A percentile compares a stretch with the other conserved stretches of the same genome.
Conservation (phyloP, 2,797 vertebrate species). For the Peromyscus melanophrys region DNA sequence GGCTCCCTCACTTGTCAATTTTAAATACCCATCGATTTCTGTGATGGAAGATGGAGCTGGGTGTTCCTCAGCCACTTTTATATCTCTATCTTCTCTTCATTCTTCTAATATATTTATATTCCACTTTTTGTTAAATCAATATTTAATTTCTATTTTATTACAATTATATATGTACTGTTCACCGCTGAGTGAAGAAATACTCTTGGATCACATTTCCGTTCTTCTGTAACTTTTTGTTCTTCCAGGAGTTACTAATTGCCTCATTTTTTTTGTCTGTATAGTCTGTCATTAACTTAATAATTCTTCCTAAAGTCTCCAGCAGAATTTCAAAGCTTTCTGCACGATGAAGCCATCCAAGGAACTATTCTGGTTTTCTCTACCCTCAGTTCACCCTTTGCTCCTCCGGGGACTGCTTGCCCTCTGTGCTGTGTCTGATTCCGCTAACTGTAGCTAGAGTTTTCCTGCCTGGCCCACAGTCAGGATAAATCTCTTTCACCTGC, state of each 20-base stretch:
- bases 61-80: not conserved
- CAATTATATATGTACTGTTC: slow-evolving; percentile 64
- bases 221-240: slow-evolving; percentile 72
- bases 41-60: not conserved
- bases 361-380: not conserved
- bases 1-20: not conserved
- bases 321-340: slow-evolving; percentile 53
- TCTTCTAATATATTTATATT: slow-evolving; percentile 52
- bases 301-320: slow-evolving; percentile 48
- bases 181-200: slow-evolving; percentile 65
- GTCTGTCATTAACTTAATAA: slow-evolving; percentile 68
- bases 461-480: too few relatives aligned
- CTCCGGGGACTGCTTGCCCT: rapidly evolving
- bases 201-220: slow-evolving; percentile 52
- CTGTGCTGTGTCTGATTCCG: not conserved
- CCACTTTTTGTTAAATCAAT: slow-evolving; percentile 73
- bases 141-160: slow-evolving; percentile 77
- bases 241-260: slow-evolving; percentile 73
- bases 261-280: slow-evolving; percentile 48
- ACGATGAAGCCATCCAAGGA: not conserved
- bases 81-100: not conserved
- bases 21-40: not conserved
- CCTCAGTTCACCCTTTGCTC: rapidly evolving
- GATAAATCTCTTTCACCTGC: too few relatives aligned
- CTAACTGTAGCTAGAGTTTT: too few relatives aligned